A percentile compares a stretch with the other conserved stretches of the same genome.
phyloP scores from a whole-genome alignment of 2,113 vertebrate genomes.

The Elanus axillaris region DNA sequence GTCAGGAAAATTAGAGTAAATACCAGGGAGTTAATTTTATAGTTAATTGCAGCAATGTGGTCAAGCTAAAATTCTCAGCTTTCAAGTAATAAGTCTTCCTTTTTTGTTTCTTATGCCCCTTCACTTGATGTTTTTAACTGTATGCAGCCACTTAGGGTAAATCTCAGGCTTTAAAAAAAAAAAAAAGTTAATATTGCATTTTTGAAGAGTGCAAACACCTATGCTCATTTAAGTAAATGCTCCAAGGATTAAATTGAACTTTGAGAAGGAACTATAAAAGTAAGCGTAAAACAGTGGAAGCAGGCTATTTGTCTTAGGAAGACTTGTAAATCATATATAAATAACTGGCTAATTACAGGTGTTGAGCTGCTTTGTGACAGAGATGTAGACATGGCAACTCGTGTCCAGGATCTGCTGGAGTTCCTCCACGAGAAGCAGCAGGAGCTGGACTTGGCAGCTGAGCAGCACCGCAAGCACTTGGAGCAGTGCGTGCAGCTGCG shows the following conservation, averaged over 20 bases:
- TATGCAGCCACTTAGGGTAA: background rate
- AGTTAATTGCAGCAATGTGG: background rate
- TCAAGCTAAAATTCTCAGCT: background rate
- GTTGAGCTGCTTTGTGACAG: slow-evolving; percentile 95
- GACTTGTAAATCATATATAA: background rate
- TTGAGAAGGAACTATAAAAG: background rate
- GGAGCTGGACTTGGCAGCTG: slow-evolving; percentile 89
- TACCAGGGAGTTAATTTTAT: background rate
- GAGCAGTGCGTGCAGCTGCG: slow-evolving; percentile 97
- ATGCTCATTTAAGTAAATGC: background rate
- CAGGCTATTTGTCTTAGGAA: accelerated
- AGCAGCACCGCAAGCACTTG: slow-evolving; percentile 94
- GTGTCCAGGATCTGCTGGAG: slow-evolving; percentile 94
- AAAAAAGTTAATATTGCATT: background rate
- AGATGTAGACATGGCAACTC: slow-evolving; percentile 95
- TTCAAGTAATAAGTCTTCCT: background rate
- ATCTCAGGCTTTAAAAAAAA: background rate
- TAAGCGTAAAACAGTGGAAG: background rate
- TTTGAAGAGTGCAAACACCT: background rate
- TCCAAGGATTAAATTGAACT: background rate
- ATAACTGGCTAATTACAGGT: slow-evolving; percentile 56
- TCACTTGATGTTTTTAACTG: background rate
- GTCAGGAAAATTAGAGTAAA: background rate
- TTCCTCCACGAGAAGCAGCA: slow-evolving; percentile 98
- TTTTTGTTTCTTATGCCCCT: background rate